Evolutionary conservation across 1,140 invertebrate genomes (phyloP).

Genomic region (Scylla paramamosain): DNA sequence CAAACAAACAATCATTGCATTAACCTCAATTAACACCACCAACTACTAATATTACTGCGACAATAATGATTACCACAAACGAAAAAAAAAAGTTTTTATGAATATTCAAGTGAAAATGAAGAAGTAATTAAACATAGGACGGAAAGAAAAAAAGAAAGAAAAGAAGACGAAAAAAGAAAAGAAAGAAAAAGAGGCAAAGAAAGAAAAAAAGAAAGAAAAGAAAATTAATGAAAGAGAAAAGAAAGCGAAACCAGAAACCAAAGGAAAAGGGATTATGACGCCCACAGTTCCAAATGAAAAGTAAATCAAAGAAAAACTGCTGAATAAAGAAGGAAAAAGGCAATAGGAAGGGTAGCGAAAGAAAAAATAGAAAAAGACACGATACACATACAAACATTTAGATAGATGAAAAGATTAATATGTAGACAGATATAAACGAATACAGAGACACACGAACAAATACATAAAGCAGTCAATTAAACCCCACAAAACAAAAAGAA

Average conservation of each 20-base stretch:
- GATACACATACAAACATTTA: not conserved
- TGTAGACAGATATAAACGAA: not conserved
- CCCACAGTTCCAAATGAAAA: no score
- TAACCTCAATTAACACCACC: no score
- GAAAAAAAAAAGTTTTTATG: not conserved
- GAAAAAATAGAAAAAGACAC: not conserved
- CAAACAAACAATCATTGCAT: no score
- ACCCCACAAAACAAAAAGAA: not conserved
- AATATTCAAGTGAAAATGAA: not conserved
- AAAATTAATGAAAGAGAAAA: no score
- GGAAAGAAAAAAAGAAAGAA: not conserved
- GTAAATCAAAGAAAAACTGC: no score
- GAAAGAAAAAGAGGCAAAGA: no score
- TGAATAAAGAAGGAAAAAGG: not conserved
- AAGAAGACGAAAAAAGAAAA: no score
- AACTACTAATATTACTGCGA: no score
- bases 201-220: no score
- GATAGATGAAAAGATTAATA: not conserved
- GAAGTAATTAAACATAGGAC: not conserved
- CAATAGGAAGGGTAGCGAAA: not conserved
- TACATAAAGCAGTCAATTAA: not conserved
- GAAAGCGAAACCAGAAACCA: no score
- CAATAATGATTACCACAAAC: no score
- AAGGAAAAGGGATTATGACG: no score
- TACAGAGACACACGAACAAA: not conserved